phyloP scores from a whole-genome alignment of 1,140 invertebrate genomes.

The Chrysoperla carnea region DNA sequence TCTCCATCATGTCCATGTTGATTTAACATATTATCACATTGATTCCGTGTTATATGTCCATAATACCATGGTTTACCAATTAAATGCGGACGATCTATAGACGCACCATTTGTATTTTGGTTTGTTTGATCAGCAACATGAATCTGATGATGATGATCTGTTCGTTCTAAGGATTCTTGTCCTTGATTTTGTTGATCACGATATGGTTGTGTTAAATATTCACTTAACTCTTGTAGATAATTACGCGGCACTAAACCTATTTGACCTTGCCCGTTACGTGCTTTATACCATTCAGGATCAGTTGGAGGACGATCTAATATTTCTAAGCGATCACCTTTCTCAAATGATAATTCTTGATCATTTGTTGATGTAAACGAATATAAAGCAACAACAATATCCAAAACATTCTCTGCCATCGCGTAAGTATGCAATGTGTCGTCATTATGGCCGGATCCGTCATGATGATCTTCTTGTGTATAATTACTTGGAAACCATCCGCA shows the following conservation, averaged over 20 bases:
- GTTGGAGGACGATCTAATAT: slow-evolving; percentile 87
- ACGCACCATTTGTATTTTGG: slow-evolving; percentile 10
- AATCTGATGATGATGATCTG: slow-evolving; percentile 8
- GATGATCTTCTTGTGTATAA: slow-evolving; percentile 73
- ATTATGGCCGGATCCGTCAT: slow-evolving; percentile 26
- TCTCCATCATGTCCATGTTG: slow-evolving; percentile 91
- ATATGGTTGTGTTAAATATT: slow-evolving; percentile 71
- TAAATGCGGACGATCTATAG: slow-evolving; percentile 44
- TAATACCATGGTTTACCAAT: slow-evolving; percentile 89
- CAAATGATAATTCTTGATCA: slow-evolving; percentile 92
- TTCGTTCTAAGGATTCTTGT: slow-evolving; percentile 24
- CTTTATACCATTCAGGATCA: slow-evolving; percentile 97
- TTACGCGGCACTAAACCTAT: slow-evolving; percentile 91
- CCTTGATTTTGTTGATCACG: slow-evolving; percentile 33
- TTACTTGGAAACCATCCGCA: slow-evolving; percentile 93
- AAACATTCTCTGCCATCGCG: slow-evolving; percentile 79
- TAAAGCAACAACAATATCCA: slow-evolving; percentile 86
- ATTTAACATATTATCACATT: slow-evolving; percentile 88
- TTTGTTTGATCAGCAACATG: slow-evolving; percentile 22
- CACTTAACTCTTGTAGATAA: slow-evolving; percentile 82
- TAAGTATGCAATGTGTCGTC: slow-evolving; percentile 78
- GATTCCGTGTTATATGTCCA: slow-evolving; percentile 82
- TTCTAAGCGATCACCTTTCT: slow-evolving; percentile 87
- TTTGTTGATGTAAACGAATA: slow-evolving; percentile 91
- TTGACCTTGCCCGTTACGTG: slow-evolving; percentile 78